phyloP scores from a whole-genome alignment of 1,140 invertebrate species.

The Nasonia vitripennis region DNA sequence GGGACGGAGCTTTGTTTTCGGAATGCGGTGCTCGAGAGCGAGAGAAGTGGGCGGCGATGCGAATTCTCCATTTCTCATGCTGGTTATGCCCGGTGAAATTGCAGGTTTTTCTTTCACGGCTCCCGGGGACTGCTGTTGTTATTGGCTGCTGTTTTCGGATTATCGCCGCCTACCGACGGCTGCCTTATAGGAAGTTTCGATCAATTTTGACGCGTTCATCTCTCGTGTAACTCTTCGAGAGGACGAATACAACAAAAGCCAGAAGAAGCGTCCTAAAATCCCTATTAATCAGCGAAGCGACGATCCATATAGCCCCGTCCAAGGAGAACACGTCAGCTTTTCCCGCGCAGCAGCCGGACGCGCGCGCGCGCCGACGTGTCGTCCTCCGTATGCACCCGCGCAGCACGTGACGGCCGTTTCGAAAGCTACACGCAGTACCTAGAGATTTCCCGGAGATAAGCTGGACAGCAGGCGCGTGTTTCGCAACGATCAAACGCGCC shows the following conservation, averaged over 20 bases:
- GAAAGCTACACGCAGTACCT: neutral
- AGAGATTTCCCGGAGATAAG: conserved; percentile 56
- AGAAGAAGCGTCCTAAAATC: conserved; percentile 11
- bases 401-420: neutral
- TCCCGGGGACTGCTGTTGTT: neutral
- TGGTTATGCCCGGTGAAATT: conserved; percentile 33
- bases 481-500: conserved; percentile 60
- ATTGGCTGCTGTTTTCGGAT: conserved; percentile 4
- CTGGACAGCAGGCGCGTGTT: conserved; percentile 45
- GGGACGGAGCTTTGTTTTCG: neutral
- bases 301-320: neutral
- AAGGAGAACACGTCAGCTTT: conserved; percentile 5
- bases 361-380: too few species aligned
- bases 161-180: neutral
- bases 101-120: conserved; percentile 34
- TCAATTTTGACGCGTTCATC: too few species aligned
- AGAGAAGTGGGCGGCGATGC: conserved; percentile 17
- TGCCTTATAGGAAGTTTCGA: too few species aligned
- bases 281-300: neutral
- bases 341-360: neutral
- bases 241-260: neutral
- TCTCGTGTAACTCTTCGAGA: too few species aligned
- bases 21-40: neutral
- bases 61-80: neutral
- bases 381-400: neutral